Evolutionary conservation across 2,797 vertebrate genomes (phyloP).

Genomic region (Halcyon badia): DNA sequence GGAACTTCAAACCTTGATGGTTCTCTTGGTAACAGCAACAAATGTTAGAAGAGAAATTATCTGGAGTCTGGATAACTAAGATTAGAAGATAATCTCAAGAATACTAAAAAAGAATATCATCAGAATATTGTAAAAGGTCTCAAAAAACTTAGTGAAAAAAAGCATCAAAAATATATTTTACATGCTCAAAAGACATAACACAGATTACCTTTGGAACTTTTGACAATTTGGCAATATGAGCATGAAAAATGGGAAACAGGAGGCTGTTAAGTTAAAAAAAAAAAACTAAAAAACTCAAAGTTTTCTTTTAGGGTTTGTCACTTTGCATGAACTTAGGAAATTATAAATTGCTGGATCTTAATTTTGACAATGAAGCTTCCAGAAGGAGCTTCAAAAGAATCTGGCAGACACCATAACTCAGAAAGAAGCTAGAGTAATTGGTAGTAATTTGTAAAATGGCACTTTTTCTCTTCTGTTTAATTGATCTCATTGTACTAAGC

Average conservation of each 20-base stretch:
- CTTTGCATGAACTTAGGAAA: background rate
- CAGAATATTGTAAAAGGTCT: background rate
- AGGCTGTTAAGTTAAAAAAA: background rate
- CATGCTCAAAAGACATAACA: background rate
- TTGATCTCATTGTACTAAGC: background rate
- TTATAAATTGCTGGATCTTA: background rate
- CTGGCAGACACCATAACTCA: background rate
- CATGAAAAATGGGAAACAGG: background rate
- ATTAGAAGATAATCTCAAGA: background rate
- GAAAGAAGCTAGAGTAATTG: conserved; percentile 9
- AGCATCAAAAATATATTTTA: background rate
- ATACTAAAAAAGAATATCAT: background rate
- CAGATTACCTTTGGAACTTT: background rate
- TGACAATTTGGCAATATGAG: background rate
- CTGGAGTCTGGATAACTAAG: background rate
- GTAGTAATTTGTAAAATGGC: background rate
- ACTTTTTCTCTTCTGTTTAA: conserved; percentile 31
- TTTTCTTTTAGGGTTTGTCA: background rate
- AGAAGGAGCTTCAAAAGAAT: conserved; percentile 30
- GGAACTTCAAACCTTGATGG: background rate
- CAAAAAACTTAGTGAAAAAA: background rate
- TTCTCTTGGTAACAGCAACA: background rate
- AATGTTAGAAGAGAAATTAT: background rate
- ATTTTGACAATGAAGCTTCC: background rate
- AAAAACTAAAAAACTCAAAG: background rate